Evolutionary conservation across 1,140 invertebrate species (phyloP), one percentile per base, ranked within the genome.

Genomic region (Chlorops oryzae): DNA sequence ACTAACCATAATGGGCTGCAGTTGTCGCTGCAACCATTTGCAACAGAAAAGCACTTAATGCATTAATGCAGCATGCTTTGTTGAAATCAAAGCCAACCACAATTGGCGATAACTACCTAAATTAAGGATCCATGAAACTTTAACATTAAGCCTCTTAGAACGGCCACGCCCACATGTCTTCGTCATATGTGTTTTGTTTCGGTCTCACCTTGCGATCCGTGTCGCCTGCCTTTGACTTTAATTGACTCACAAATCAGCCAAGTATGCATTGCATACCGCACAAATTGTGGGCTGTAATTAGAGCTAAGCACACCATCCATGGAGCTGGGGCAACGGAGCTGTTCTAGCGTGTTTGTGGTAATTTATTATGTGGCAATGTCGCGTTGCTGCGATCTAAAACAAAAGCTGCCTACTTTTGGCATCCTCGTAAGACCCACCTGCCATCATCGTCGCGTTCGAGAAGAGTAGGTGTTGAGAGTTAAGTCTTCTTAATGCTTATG

Each of bases 161-260:
- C 48, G 38, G 47, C 50, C 37, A 45, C 45, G 44, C 32, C 46
- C 43, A 41, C 38, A 32, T 25, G 21, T 41, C 52, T 51, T 59
- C 52, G 59, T 61, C 65, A 57, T 63, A 62, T 63, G 62, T 59
- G 54, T 63, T 63, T 59, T 59, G 62, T 65, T 63, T 57, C 39
- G 48, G 38, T 50, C 54, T 25, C 43, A 22, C 22, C 18, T 28
- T 47, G 49, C 39, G 50, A 45, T 57, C 24, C 60, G 53, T 50
- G 10, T 52, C 57, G 61, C 51, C 62, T 63, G 58, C 50, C 50
- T 52, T 58, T 59, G 61, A 59, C 55, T 66, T 65, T 66, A 66
- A 66, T 66, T 63, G 63, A 66, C 64, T 66, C 63, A 66, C 63
- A 66, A 66, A 66, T 66, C 63, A 66, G 66, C 59, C 58, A 66